Percentiles rank a stretch among this genome's conserved stretches.
Conservation (phyloP, 2,888 invertebrate species). For the Folsomia candida region DNA sequence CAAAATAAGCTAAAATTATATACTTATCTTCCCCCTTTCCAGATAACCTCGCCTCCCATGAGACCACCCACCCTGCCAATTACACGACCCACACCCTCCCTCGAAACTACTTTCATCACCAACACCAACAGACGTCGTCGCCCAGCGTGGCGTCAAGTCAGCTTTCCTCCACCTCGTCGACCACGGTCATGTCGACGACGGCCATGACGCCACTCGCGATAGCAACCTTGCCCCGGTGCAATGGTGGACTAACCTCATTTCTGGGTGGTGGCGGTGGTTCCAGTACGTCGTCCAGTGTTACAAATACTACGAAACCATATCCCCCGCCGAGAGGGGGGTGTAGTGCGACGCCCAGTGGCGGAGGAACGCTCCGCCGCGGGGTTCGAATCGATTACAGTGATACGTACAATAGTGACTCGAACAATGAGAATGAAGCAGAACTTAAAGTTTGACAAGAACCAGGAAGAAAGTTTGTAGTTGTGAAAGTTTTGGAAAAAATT, state of each 20-base stretch:
- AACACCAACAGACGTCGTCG: neutral
- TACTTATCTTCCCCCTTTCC: too few species aligned
- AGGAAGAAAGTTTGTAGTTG: too few species aligned
- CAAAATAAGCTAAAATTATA: too few species aligned
- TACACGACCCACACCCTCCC: too few species aligned
- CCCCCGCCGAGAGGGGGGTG: slow-evolving; percentile 45
- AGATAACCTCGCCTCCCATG: too few species aligned
- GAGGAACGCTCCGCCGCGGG: slow-evolving; percentile 9
- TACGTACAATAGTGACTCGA: slow-evolving; percentile 16
- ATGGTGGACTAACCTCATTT: slow-evolving; percentile 43
- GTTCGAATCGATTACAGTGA: neutral
- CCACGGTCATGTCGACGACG: too few species aligned
- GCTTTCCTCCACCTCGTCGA: too few species aligned
- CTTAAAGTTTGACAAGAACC: slow-evolving; percentile 5
- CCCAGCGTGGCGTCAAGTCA: neutral
- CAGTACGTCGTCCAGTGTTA: neutral
- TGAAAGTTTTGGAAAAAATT: too few species aligned
- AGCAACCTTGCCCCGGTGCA: slow-evolving; percentile 47
- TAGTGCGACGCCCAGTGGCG: slow-evolving; percentile 23
- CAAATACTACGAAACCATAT: slow-evolving; percentile 34
- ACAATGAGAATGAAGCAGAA: slow-evolving; percentile 11
- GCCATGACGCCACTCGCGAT: slow-evolving; percentile 39
- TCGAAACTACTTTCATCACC: too few species aligned
- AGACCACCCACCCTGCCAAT: too few species aligned
- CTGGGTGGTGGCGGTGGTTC: slow-evolving; percentile 25